Evolutionary conservation across 2,888 invertebrate genomes (phyloP), one percentile per base, ranked within the genome.

Genomic region (Cordilura impudica): DNA sequence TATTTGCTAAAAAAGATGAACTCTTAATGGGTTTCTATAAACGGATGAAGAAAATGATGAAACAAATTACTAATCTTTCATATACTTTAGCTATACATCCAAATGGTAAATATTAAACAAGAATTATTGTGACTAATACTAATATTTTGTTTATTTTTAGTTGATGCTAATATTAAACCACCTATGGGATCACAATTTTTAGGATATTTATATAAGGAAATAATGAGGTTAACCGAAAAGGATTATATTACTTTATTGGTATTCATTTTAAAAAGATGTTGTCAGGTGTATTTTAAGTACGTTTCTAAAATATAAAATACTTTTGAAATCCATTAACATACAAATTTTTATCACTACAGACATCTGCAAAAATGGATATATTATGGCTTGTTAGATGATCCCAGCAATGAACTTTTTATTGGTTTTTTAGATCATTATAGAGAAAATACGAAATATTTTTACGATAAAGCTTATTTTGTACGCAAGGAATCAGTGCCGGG

Each of bases 371-470:
- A 94, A 75, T 98, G 97, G 94, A 93, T 97, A 77, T 95, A 96
- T 85, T 94, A 96, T 87, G 98, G 97, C 0, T 92, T 93, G 63
- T 90, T 97, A 14, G 94, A 95, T 79, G 97, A 97, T 88, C 91
- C 92, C 12, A 94, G 93, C 85, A 93, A 94, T 82, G 97, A 97
- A 90, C 96, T 97, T 84, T 97, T 97, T 89, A 94, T 98, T 65
- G 83, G 84, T 4, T 86, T 85, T 75, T 81, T 85, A 0, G 84
- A 86, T 51, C 85, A 85, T 58, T 85, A 86, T 72, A 82, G 87
- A 6, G 83, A 85, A 67, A 85, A 87, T 72, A 89, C 87, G 4
- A 90, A 90, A 77, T 86, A 88, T 31, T 90, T 86, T 53, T 90
- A 88, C 54, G 90, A 90, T 72, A 88, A 86, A 74, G 89, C 88